Base-by-base conservation (phyloP, 2,797 vertebrate genomes). In the Epinephelus malabaricus region DNA sequence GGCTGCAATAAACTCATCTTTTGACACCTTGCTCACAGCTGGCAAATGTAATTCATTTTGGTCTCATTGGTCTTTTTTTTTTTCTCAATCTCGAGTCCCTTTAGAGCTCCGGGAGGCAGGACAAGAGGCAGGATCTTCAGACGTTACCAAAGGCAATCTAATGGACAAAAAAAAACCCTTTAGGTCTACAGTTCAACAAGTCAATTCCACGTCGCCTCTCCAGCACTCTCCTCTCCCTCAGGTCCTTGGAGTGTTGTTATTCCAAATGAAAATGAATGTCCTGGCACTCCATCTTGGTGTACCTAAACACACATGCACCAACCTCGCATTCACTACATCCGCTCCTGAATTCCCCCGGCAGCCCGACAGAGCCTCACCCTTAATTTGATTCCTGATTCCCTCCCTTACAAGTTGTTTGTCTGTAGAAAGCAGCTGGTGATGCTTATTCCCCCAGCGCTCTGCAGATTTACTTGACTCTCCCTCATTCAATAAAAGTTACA, bases 181-280 rank as follows among this genome's bases (percentile, higher is more conserved):
- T 46, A 61, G 46, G 65, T 82, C 63, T 43, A 55, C 78, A 79
- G 86, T 89, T 79, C 77, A 85, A 83, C 59, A 71, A 80, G 82
- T 86, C 83, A 82, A 76, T 88, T 83, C 77, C 59, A 51, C 49
- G 75, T 55, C 1, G 27, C 61, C 73, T 66, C 50, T 78, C 69
- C 64, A 68, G 77, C 60, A 34, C 65, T 58, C 17, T 18, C 11
- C 58, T 56, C 40, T 64, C 70, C 27, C 76, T 70, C 21, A 40
- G 46, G 56, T 73, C 69, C 59, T 78, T 13, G 0, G 30, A 82
- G 82, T 69, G 79, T 64, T 85, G 50, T 83, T 86, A 81, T 60
- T 78, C 67, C 62, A 81, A 86, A 90, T 91, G 81, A 88, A 90
- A 91, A 89, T 69, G 43, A 90, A 87, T 87, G 86, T 80, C 53